These are phyloP conservation scores for Cataglyphis cursor DNA, from an alignment of 2,888 invertebrate species.

Conservation along the genomic window DNA sequence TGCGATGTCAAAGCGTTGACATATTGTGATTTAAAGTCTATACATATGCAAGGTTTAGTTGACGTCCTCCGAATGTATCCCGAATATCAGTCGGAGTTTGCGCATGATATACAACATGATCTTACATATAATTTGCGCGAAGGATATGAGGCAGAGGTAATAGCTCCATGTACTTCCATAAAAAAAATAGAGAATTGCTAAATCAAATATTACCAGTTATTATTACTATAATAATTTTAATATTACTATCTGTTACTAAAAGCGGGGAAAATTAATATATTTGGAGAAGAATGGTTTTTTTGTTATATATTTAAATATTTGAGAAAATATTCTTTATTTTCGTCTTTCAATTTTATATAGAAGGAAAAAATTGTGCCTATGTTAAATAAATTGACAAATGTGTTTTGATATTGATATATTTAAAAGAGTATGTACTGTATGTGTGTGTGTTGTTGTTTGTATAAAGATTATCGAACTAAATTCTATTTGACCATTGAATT, in stretches of 20 bases:
- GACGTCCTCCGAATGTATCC: conserved; percentile 96
- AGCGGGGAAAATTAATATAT: neutral
- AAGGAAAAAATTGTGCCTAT: neutral
- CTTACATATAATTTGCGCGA: conserved; percentile 97
- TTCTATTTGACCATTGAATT: neutral
- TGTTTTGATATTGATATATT: neutral
- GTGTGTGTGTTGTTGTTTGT: neutral
- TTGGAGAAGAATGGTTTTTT: neutral
- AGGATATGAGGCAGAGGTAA: conserved; percentile 95
- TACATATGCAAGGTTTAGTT: conserved; percentile 95
- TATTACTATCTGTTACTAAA: conserved; percentile 3
- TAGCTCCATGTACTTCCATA: neutral
- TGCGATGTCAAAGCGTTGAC: conserved; percentile 98
- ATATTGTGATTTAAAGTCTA: conserved; percentile 98
- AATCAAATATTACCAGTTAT: neutral
- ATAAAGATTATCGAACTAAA: neutral
- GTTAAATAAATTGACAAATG: neutral
- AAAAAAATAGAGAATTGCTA: neutral
- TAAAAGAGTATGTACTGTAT: neutral
- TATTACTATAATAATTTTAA: too few relatives aligned
- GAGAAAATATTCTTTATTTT: conserved; percentile 18
- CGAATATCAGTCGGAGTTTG: conserved; percentile 97
- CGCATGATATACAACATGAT: conserved; percentile 97
- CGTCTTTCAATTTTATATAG: neutral
- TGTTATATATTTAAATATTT: neutral